Evolutionary conservation across 2,113 vertebrate species (phyloP).

Genomic region (Oenanthe melanoleuca): DNA sequence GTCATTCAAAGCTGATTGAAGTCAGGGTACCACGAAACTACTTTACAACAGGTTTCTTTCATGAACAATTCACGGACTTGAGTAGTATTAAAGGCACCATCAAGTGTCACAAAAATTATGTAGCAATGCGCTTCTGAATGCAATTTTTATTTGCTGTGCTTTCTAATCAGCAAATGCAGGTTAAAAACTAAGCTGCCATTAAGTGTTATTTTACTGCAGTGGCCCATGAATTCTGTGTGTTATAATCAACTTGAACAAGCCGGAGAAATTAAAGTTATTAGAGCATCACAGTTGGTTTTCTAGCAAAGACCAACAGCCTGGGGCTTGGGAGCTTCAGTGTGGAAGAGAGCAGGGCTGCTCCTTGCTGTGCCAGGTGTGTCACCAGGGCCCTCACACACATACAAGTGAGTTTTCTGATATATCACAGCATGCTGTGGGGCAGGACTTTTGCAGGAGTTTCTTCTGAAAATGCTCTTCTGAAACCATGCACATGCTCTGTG

Average conservation of each 20-base stretch:
- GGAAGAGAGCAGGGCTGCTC: neutral
- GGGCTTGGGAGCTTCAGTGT: neutral
- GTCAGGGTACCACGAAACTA: neutral
- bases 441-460: neutral
- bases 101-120: slow-evolving; percentile 37
- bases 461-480: neutral
- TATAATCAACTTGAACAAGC: neutral
- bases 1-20: slow-evolving; percentile 6
- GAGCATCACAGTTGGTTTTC: neutral
- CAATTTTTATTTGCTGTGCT: slow-evolving; percentile 2
- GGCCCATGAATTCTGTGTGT: neutral
- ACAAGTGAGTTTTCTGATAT: neutral
- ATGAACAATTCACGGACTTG: neutral
- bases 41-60: slow-evolving; percentile 18
- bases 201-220: neutral
- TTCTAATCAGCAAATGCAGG: neutral
- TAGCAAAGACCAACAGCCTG: neutral
- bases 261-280: neutral
- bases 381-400: neutral
- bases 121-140: neutral
- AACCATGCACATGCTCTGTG: rapidly evolving
- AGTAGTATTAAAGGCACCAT: slow-evolving; percentile 1
- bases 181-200: neutral
- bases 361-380: too few relatives aligned
- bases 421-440: rapidly evolving